These are phyloP conservation scores for Neoaliturus tenellus DNA, from an alignment of 2,888 invertebrate genomes.

Conservation along the genomic window DNA sequence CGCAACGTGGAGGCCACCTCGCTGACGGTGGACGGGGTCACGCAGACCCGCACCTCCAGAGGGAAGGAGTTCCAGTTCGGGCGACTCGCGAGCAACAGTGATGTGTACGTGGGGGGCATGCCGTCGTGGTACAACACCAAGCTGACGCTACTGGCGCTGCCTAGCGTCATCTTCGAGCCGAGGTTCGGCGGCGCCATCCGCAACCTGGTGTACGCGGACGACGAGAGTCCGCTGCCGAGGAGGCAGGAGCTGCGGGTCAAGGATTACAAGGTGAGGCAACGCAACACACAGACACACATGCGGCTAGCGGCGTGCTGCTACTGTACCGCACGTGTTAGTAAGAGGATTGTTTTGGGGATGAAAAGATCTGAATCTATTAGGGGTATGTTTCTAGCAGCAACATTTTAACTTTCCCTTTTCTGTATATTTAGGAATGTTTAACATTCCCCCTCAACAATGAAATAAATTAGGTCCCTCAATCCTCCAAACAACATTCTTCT, in stretches of 20 bases:
- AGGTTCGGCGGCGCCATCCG: constrained; percentile 93
- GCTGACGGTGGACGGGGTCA: constrained; percentile 89
- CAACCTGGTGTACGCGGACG: constrained; percentile 93
- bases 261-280: constrained; percentile 83
- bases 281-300: too few species aligned
- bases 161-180: constrained; percentile 95
- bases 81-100: constrained; percentile 90
- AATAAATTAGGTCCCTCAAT: too few species aligned
- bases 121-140: constrained; percentile 95
- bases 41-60: constrained; percentile 86
- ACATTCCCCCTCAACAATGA: too few species aligned
- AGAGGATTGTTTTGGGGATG: too few species aligned
- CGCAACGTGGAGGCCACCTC: constrained; percentile 90
- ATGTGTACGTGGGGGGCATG: constrained; percentile 98
- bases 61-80: constrained; percentile 95
- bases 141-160: constrained; percentile 88
- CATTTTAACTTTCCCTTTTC: background rate
- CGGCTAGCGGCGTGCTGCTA: too few species aligned
- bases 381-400: too few species aligned
- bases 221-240: constrained; percentile 84
- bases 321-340: too few species aligned
- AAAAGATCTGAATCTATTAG: too few species aligned
- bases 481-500: too few species aligned
- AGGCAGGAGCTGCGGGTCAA: constrained; percentile 91
- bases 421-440: too few species aligned